Evolutionary conservation across 2,113 vertebrate species (phyloP).

Genomic region (Aegotheles bennettii): DNA sequence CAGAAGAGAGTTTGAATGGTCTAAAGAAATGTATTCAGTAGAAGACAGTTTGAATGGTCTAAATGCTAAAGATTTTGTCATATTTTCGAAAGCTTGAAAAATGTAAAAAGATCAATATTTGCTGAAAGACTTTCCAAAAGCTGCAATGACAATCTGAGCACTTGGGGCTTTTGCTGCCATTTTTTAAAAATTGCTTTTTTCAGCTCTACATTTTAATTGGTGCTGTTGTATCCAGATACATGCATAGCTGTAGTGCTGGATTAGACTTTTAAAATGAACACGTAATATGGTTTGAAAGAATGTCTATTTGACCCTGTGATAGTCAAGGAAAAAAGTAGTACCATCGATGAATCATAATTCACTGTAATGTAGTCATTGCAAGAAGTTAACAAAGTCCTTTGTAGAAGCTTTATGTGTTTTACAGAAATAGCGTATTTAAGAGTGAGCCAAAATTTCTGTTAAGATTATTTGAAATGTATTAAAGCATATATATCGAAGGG

Average conservation of each 20-base stretch:
- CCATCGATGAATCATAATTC: not conserved
- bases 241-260: not conserved
- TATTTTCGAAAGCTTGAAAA: constrained; percentile 39
- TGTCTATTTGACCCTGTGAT: not conserved
- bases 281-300: not conserved
- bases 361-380: not conserved
- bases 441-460: not conserved
- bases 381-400: not conserved
- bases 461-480: not conserved
- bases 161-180: not conserved
- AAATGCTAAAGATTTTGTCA: constrained; percentile 7
- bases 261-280: constrained; percentile 33
- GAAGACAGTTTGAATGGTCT: constrained; percentile 20
- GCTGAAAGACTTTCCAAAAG: constrained; percentile 36
- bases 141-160: constrained; percentile 19
- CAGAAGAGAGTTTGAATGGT: constrained; percentile 18
- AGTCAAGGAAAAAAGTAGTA: not conserved
- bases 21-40: constrained; percentile 10
- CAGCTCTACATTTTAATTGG: constrained; percentile 23
- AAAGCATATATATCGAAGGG: not conserved
- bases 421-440: not conserved
- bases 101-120: constrained; percentile 28
- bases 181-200: constrained; percentile 36
- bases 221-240: constrained; percentile 29
- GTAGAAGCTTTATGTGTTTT: not conserved